Conservation (phyloP, 2,797 vertebrate species). For the Tokudaia muenninki region DNA sequence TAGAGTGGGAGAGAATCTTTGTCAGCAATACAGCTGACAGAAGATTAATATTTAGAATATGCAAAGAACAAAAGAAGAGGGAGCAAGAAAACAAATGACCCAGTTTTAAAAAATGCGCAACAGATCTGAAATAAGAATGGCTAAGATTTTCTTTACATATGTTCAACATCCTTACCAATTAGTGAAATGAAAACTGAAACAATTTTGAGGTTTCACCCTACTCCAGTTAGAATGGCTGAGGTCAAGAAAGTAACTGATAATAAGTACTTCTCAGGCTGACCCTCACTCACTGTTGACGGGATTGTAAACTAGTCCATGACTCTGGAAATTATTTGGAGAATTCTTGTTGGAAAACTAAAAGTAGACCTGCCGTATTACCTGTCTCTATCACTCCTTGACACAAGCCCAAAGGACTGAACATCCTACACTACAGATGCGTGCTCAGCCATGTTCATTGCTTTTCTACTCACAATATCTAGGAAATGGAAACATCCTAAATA, state of each 20-base stretch:
- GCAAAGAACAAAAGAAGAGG: neutral
- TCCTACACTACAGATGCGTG: neutral
- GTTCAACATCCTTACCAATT: neutral
- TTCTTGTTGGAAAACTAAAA: neutral
- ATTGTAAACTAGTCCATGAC: neutral
- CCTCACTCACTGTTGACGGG: neutral
- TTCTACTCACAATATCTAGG: neutral
- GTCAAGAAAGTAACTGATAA: neutral
- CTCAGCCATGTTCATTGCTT: neutral
- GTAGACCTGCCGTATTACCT: neutral
- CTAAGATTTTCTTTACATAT: neutral
- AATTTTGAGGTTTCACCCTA: neutral
- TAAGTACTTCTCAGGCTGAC: neutral
- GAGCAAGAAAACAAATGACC: neutral
- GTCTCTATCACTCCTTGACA: neutral
- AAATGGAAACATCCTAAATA: neutral
- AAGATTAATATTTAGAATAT: neutral
- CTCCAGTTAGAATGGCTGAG: neutral
- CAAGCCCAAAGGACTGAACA: neutral
- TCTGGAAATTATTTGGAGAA: neutral
- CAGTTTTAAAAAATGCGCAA: neutral
- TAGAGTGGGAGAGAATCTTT: neutral
- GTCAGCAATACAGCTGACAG: neutral
- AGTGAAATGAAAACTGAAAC: neutral
- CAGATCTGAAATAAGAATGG: neutral